Base-by-base conservation (phyloP, 1,140 invertebrate genomes). In the Cotesia vestalis region DNA sequence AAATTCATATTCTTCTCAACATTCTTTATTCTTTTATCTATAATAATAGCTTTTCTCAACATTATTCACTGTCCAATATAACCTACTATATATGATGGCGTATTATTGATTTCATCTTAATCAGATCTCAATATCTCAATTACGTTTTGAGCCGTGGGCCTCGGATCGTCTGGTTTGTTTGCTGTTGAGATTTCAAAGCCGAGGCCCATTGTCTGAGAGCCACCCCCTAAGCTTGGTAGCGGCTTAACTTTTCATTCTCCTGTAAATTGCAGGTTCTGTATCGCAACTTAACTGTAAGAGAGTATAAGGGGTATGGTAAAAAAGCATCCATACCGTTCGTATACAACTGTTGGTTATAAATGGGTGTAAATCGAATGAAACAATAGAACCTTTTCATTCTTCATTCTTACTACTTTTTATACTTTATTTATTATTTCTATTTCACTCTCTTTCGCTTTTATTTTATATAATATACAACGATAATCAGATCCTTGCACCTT, bases 51-150 rank as follows among this genome's bases (percentile, higher is more conserved):
- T 12, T 70, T 40, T 71, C 40, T 70, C 20, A 62, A 63, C 61
- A 51, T 71, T 57, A 51, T 17, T 60, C n/a, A 5, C 53, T 14
- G 38, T 64, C 57, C 20, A 73, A 68, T 68, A 73, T 53, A 67
- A 67, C 55, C 63, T 60, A 60, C 52, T 38, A 61, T 52, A 62
- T 11, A 66, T 12, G 46, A 4, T n/a, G 2, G 71, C 55, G 76
- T 79, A 72, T 84, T 85, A 86, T 86, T 82, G 85, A 86, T 71
- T 71, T 66, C 40, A 12, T 67, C 66, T 62, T 68, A 67, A 62
- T 53, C 66, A 62, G 51, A 59, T 71, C 59, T 63, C 69, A 71
- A 86, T 85, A 84, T 85, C 83, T 84, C 84, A 86, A 86, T 86
- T 85, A 86, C 78, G 81, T 83, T 85, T 84, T 82, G 74, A 84